Evolutionary conservation across 2,888 invertebrate genomes (phyloP).

Genomic region (Smittia aterrima): DNA sequence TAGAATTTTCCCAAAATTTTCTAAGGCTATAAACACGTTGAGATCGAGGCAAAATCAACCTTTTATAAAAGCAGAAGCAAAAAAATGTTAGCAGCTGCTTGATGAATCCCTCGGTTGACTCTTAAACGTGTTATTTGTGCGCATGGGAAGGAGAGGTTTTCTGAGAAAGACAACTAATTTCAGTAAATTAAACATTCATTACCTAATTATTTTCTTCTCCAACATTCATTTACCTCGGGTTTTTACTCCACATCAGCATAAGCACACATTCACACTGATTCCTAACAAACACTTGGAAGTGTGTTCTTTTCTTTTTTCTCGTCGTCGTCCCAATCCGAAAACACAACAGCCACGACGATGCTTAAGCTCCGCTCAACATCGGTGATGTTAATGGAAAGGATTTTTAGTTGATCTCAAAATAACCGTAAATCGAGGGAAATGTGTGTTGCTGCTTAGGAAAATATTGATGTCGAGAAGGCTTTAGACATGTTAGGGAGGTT

Average conservation of each 20-base stretch:
- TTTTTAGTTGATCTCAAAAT: conserved; percentile 28
- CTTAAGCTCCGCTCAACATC: neutral
- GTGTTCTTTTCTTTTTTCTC: too few relatives aligned
- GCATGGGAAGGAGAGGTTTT: neutral
- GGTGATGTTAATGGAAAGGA: conserved; percentile 32
- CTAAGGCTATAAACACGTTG: too few relatives aligned
- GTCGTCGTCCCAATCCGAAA: neutral
- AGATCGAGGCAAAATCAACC: too few relatives aligned
- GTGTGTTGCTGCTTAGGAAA: neutral
- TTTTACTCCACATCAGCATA: neutral
- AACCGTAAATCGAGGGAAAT: conserved; percentile 13
- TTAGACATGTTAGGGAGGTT: neutral
- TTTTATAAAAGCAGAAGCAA: too few relatives aligned
- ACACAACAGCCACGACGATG: neutral
- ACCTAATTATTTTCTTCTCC: conserved; percentile 40
- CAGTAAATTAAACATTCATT: conserved; percentile 39
- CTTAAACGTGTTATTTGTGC: neutral
- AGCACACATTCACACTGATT: neutral
- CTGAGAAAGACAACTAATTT: conserved; percentile 32
- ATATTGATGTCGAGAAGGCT: neutral
- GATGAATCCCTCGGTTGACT: conserved; percentile 16
- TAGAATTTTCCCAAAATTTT: too few relatives aligned
- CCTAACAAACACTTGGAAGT: neutral
- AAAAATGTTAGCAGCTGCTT: conserved; percentile 5
- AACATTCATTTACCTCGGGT: conserved; percentile 34